Evolutionary conservation across 2,797 vertebrate species (phyloP).

Genomic region (Taenioides sp.): DNA sequence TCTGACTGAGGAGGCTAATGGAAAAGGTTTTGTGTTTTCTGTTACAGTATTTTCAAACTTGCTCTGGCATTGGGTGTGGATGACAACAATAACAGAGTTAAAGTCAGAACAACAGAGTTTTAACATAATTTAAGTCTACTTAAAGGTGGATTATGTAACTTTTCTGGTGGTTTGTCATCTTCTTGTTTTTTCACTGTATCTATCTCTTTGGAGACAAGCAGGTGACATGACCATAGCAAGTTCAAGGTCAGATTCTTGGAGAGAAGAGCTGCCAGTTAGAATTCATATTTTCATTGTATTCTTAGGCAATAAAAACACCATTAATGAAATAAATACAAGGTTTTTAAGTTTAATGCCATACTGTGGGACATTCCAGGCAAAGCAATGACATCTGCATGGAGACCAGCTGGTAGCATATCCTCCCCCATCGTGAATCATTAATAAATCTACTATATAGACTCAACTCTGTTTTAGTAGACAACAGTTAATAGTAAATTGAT

Average conservation of each 20-base stretch:
- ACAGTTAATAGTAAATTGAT: too few species aligned
- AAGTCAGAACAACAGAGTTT: too few species aligned
- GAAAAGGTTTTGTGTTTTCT: slow-evolving; percentile 88
- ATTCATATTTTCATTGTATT: background rate
- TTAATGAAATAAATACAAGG: background rate
- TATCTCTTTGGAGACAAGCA: background rate
- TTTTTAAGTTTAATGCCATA: background rate
- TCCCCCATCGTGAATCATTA: background rate
- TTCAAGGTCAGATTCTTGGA: background rate
- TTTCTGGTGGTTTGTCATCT: too few species aligned
- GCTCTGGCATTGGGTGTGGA: too few species aligned
- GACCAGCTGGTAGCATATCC: background rate
- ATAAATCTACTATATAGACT: too few species aligned
- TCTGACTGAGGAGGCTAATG: slow-evolving; percentile 88
- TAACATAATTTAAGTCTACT: too few species aligned
- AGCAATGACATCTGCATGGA: background rate
- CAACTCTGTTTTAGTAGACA: too few species aligned
- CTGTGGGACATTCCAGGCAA: background rate
- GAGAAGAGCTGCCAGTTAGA: background rate
- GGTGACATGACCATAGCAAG: background rate
- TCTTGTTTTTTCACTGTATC: background rate
- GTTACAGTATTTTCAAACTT: too few species aligned
- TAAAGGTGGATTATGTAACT: too few species aligned
- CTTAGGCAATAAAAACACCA: background rate
- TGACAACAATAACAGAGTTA: too few species aligned